Evolutionary conservation across 2,888 invertebrate species (phyloP), one percentile per base, ranked within the genome.

Genomic region (Tinea pellionella): DNA sequence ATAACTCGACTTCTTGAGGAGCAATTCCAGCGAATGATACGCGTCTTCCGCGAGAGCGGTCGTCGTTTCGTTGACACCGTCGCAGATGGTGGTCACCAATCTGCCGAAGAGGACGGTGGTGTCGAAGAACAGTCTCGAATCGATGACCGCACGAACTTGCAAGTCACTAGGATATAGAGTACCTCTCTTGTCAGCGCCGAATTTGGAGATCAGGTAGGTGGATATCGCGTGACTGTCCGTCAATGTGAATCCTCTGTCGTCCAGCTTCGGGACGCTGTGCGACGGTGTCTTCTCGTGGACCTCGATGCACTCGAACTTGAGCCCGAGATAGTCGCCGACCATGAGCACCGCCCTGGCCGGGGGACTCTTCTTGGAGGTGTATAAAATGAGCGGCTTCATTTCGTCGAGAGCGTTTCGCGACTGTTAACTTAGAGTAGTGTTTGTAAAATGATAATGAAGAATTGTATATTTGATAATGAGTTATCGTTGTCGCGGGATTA

Each of bases 161-260:
- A 71, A 59, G 43, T 74, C 75, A 1, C 61, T 64, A 56, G 77
- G 74, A 64, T 75, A 77, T 13, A 72, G 60, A 58, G 66, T 63
- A 2, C 67, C 64, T 57, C 67, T 63, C 32, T 69, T 68, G 0
- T 72, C 71, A 1, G 67, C 70, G 30, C 75, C 76, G 43, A 74
- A 77, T 60, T 75, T 77, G 0, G 74, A 71, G 0, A 71, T 69
- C 11, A 77, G 60, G 60, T 77, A 77, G 0, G 70, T 73, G 0
- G 71, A 65, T 9, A 77, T 76, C 0, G 75, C 72, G 15, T 51
- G 53, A 11, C n/a, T 59, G 11, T 75, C 76, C 4, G 69, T 63
- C 0, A 77, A 61, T 0, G 65, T 24, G 29, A 72, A 74, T 19
- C 72, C 71, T 15, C 67, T 70, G 13, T 77, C 76, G 71, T 75